Base-by-base conservation (phyloP, 2,797 vertebrate species). In the Momotus momota region DNA sequence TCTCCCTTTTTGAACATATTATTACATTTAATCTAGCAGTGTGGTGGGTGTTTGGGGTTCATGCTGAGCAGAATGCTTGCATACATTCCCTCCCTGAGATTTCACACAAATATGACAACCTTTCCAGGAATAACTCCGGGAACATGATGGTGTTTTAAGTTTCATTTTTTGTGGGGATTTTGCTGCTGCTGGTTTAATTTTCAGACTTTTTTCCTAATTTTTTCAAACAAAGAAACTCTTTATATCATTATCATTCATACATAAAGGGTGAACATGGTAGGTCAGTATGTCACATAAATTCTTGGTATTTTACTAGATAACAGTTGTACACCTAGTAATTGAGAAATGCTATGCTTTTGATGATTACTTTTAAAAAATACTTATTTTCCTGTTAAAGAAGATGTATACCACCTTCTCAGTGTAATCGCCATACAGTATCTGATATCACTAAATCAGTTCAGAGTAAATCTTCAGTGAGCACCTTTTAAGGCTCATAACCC, bases 61-160 rank as follows among this genome's bases (percentile, higher is more conserved):
- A 35, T 67, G 74, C 64, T 91, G 93, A 96, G 81, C 87, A 94
- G 91, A 91, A 92, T 90, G 80, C 92, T 95, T 94, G 93, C 65
- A 90, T n/a, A 88, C 54, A 81, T 67, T 93, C 65, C 60, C 57
- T 90, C 69, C 64, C 45, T 25, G 26, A 73, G 57, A 88, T 94
- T 94, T 97, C 93, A 89, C 86, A 93, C 82, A 82, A 95, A 91
- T 88, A 95, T 45, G 69, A 89, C 94, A 95, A 48, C 57, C 33
- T 78, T 91, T 87, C 75, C 72, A 83, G 79, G 75, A 95, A 96
- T 91, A 95, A 65, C 74, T 94, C 46, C 1, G 29, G 86, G 77
- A 92, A 93, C 66, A 62, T 15, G 6, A 43, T 81, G 25, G 29
- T 45, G 73, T 58, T 78, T 77, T 29, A 81, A 60, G 61, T 66